Evolutionary conservation across 2,888 invertebrate genomes (phyloP).

Genomic region (Cylloceria caligata): DNA sequence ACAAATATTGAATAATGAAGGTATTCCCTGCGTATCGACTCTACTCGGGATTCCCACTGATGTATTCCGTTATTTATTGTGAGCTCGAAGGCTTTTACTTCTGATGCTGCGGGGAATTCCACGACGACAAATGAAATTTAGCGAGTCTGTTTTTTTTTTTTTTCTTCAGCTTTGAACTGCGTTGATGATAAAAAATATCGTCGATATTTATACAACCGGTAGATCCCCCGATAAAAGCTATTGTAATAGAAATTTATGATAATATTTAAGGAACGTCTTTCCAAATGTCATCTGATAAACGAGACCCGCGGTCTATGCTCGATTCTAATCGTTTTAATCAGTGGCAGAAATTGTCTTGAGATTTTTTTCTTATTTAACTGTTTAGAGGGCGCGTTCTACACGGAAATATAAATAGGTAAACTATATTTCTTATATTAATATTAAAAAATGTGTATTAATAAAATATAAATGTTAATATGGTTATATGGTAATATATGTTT

Average conservation of each 20-base stretch:
- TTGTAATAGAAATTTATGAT: neutral
- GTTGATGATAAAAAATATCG: neutral
- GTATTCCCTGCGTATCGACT: neutral
- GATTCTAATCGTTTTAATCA: no score
- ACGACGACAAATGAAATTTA: neutral
- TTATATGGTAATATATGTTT: no score
- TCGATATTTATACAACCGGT: neutral
- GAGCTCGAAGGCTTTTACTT: neutral
- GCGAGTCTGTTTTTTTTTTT: neutral
- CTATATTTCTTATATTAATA: no score
- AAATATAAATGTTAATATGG: no score
- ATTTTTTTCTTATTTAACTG: neutral
- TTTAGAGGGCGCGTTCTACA: no score
- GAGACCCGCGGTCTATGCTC: no score
- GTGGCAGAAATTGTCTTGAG: no score
- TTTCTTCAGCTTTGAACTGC: neutral
- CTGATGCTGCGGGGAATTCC: neutral
- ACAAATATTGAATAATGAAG: constrained; percentile 13
- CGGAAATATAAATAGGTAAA: no score
- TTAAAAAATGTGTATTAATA: no score
- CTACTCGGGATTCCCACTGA: neutral
- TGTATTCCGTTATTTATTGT: constrained; percentile 4
- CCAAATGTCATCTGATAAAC: neutral
- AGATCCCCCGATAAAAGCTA: neutral
- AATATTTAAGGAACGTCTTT: neutral